Evolutionary conservation across 2,888 invertebrate genomes (phyloP).

Genomic region (Notodonta ziczac): DNA sequence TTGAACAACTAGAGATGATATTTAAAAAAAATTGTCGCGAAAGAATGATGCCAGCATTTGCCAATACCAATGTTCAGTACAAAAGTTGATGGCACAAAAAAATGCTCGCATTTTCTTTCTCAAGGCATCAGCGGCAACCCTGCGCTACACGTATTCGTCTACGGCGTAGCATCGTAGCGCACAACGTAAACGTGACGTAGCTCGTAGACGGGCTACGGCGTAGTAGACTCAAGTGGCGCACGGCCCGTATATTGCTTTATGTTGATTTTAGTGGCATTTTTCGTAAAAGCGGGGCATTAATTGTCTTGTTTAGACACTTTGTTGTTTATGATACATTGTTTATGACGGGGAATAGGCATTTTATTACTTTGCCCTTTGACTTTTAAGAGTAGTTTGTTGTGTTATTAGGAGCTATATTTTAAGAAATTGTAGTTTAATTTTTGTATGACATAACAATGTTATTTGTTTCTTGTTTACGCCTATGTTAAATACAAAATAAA

Average conservation of each 20-base stretch:
- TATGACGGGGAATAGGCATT: background rate
- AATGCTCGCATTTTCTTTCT: background rate
- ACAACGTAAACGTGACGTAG: conserved; percentile 63
- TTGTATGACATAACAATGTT: no score
- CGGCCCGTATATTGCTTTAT: conserved; percentile 17
- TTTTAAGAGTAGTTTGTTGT: background rate
- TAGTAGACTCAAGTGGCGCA: conserved; percentile 51
- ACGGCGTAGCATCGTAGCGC: conserved; percentile 66
- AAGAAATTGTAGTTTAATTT: background rate
- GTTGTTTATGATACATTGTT: background rate
- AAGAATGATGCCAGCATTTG: background rate
- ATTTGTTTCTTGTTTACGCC: no score
- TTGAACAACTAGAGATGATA: no score
- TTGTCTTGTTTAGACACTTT: conserved; percentile 2
- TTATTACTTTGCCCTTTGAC: conserved; percentile 4
- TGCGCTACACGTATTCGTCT: conserved; percentile 29
- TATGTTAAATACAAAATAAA: no score
- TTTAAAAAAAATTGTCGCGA: no score
- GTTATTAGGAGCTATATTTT: background rate
- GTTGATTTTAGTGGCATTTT: conserved; percentile 22
- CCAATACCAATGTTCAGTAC: background rate
- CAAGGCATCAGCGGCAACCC: background rate
- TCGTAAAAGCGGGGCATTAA: conserved; percentile 1
- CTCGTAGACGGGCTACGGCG: conserved; percentile 65
- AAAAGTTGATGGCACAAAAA: no score